These are phyloP conservation scores for Hycleus phaleratus DNA, from an alignment of 1,140 invertebrate species.

Conservation along the genomic window DNA sequence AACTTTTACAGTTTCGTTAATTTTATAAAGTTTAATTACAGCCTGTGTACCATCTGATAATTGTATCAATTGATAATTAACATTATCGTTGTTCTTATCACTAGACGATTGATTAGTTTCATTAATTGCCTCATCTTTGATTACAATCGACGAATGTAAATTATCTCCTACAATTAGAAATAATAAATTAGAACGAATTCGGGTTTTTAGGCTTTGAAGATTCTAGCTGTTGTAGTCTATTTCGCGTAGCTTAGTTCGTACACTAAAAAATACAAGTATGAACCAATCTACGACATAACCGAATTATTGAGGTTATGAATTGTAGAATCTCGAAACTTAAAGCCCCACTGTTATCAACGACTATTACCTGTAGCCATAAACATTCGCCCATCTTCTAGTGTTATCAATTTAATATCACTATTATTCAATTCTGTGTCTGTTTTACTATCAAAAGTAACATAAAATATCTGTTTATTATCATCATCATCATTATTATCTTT, in stretches of 20 bases:
- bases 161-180: background rate
- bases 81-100: constrained; percentile 4
- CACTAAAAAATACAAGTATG: background rate
- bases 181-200: too few relatives aligned
- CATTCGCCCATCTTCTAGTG: constrained; percentile 19
- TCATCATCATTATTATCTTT: background rate
- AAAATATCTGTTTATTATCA: constrained; percentile 16
- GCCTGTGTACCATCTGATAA: constrained; percentile 2
- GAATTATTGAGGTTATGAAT: too few relatives aligned
- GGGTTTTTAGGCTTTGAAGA: too few relatives aligned
- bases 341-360: background rate
- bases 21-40: constrained; percentile 1
- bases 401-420: constrained; percentile 19
- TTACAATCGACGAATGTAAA: constrained; percentile 5
- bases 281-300: background rate
- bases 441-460: constrained; percentile 15
- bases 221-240: too few relatives aligned
- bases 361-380: constrained; percentile 18
- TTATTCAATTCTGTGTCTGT: constrained; percentile 2
- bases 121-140: constrained; percentile 3
- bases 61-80: constrained; percentile 4
- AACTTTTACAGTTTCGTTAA: background rate
- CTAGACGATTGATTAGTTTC: background rate
- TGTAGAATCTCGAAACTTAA: too few relatives aligned
- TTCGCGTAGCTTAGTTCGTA: too few relatives aligned